Percentiles rank a stretch among this genome's conserved stretches.
phyloP scores from a whole-genome alignment of 2,113 vertebrate genomes.

The Astur gentilis region DNA sequence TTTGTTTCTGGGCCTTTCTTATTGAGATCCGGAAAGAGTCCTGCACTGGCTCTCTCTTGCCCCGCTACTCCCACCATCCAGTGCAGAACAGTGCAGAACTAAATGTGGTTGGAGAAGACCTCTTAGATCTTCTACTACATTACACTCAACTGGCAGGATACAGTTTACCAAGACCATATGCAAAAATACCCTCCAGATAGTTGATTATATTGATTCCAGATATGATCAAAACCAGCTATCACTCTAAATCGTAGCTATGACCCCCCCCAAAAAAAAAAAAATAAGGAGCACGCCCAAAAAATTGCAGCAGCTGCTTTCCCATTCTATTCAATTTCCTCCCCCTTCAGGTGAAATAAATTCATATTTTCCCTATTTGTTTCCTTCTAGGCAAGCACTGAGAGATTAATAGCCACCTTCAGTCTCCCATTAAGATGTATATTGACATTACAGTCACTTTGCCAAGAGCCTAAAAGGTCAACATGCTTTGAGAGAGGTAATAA shows the following conservation, averaged over 20 bases:
- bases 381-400: not conserved
- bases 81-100: not conserved
- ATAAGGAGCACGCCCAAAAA: not conserved
- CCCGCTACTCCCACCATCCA: not conserved
- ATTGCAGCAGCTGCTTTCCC: not conserved
- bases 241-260: not conserved
- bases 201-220: not conserved
- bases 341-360: not conserved
- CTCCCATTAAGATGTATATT: not conserved
- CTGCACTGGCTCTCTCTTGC: not conserved
- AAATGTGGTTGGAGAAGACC: not conserved
- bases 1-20: not conserved
- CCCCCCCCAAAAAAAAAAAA: not conserved
- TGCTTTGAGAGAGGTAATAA: not conserved
- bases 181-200: not conserved
- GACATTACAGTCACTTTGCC: not conserved
- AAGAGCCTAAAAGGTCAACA: slow-evolving; percentile 1
- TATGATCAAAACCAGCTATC: not conserved
- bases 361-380: not conserved
- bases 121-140: not conserved
- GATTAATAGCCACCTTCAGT: not conserved
- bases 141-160: not conserved
- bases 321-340: not conserved
- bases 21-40: not conserved
- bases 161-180: not conserved